These are phyloP conservation scores for Tetranychus cinnabarinus DNA, from an alignment of 1,140 invertebrate genomes.

Conservation along the genomic window DNA sequence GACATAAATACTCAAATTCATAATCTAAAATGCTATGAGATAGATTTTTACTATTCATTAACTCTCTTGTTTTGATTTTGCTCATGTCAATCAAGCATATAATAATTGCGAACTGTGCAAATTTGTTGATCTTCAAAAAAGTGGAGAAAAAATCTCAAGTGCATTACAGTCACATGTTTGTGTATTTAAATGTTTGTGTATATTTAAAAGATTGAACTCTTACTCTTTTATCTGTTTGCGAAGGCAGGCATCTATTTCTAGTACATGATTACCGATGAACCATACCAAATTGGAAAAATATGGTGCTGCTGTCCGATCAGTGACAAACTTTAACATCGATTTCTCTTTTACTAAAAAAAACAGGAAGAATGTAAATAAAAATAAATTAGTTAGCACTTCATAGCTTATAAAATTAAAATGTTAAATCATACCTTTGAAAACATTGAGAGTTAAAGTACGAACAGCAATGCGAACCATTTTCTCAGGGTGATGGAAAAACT, in stretches of 20 bases:
- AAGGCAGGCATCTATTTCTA: constrained; percentile 84
- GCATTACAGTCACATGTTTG: too few relatives aligned
- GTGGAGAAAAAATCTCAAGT: too few relatives aligned
- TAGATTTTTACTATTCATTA: too few relatives aligned
- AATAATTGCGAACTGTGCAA: too few relatives aligned
- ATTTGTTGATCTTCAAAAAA: too few relatives aligned
- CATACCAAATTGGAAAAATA: constrained; percentile 98
- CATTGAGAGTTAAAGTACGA: constrained; percentile 84
- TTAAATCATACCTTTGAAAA: constrained; percentile 37
- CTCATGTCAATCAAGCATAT: too few relatives aligned
- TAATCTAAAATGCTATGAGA: too few relatives aligned
- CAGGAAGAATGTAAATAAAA: neutral
- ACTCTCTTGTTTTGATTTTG: too few relatives aligned
- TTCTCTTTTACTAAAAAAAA: constrained; percentile 57
- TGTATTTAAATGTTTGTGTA: too few relatives aligned
- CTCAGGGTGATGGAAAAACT: constrained; percentile 96
- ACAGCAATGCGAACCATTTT: constrained; percentile 98
- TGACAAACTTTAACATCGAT: constrained; percentile 84
- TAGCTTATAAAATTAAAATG: too few relatives aligned
- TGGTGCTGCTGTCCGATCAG: constrained; percentile 78
- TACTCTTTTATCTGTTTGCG: constrained; percentile 25
- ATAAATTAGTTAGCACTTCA: neutral
- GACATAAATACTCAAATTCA: too few relatives aligned
- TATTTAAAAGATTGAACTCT: neutral
- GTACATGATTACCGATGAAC: constrained; percentile 94